Conservation (phyloP, 2,888 invertebrate genomes). For the Thymelicus lineola region DNA sequence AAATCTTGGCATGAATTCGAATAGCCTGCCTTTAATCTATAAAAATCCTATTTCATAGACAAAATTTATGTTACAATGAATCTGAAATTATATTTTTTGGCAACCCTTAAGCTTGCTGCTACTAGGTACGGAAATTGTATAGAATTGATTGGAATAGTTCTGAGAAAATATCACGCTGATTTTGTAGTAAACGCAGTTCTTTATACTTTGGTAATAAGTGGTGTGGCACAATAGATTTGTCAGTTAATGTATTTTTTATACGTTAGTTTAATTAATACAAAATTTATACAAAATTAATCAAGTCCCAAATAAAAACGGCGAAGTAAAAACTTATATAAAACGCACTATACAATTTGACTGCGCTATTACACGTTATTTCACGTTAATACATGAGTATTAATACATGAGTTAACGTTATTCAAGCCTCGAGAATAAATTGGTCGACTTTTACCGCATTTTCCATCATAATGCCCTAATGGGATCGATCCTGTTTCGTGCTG, state of each 20-base stretch:
- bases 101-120: conserved; percentile 26
- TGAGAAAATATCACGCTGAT: background rate
- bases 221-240: too few relatives aligned
- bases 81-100: conserved; percentile 46
- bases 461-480: conserved; percentile 52
- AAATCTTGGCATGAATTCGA: conserved; percentile 65
- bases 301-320: too few relatives aligned
- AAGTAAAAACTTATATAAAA: too few relatives aligned
- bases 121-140: background rate
- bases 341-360: too few relatives aligned
- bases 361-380: conserved; percentile 11
- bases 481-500: conserved; percentile 44
- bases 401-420: conserved; percentile 48
- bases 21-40: conserved; percentile 55
- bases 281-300: too few relatives aligned
- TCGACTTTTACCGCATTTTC: conserved; percentile 52
- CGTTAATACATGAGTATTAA: too few relatives aligned
- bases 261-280: too few relatives aligned
- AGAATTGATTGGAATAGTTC: background rate
- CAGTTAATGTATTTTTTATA: too few relatives aligned
- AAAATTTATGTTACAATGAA: conserved; percentile 53
- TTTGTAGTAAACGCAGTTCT: background rate
- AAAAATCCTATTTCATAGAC: conserved; percentile 55
- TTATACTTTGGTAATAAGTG: too few relatives aligned
- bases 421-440: conserved; percentile 47